Conservation (phyloP, 2,888 invertebrate genomes). For the Ectemnius continuus region DNA sequence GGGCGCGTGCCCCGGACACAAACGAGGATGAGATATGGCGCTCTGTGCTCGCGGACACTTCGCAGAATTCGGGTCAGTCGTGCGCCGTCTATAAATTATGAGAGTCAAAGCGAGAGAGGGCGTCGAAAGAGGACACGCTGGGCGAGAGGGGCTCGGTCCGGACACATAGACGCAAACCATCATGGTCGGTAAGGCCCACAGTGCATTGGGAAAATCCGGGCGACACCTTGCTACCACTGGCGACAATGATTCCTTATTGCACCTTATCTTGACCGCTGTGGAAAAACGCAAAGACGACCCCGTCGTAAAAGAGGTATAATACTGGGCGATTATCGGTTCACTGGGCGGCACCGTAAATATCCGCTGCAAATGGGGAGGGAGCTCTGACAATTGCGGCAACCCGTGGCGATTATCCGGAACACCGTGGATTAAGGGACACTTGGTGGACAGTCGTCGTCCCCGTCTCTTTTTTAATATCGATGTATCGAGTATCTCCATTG, state of each 20-base stretch:
- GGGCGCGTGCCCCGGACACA: conserved; percentile 33
- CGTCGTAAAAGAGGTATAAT: conserved; percentile 40
- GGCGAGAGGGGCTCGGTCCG: not conserved
- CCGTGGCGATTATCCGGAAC: conserved; percentile 7
- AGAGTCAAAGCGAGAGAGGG: conserved; percentile 19
- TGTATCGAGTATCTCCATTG: too few species aligned
- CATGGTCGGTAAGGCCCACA: not conserved
- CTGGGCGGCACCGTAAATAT: conserved; percentile 14
- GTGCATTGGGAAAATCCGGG: conserved; percentile 35
- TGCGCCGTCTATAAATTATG: conserved; percentile 48
- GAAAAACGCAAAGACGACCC: conserved; percentile 21
- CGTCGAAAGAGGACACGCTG: not conserved
- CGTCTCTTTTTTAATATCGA: too few species aligned
- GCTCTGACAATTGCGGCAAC: not conserved
- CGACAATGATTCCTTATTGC: conserved; percentile 21
- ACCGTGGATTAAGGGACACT: not conserved
- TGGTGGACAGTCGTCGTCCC: not conserved
- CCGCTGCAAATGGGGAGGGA: not conserved
- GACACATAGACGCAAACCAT: not conserved
- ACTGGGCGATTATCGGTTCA: conserved; percentile 11
- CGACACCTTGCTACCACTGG: conserved; percentile 18
- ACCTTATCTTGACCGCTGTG: not conserved
- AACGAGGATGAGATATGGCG: conserved; percentile 18
- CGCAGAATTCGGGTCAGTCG: conserved; percentile 44
- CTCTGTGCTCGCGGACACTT: conserved; percentile 34